A percentile compares a stretch with the other conserved stretches of the same genome.
phyloP scores from a whole-genome alignment of 2,888 invertebrate genomes.

The Plebejus melissa region DNA sequence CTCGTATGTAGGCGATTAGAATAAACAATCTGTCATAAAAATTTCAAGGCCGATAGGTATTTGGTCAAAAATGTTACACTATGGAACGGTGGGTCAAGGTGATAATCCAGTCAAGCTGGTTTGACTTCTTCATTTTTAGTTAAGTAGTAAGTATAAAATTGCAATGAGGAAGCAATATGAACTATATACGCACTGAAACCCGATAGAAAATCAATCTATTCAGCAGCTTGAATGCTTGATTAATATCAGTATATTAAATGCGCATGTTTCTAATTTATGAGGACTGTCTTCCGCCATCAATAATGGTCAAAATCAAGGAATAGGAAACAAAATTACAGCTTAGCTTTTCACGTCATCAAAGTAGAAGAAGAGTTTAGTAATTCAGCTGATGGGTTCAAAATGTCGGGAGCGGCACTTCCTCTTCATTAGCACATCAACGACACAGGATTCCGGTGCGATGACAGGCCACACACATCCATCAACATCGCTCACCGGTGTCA shows the following conservation, averaged over 20 bases:
- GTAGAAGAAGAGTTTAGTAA: constrained; percentile 31
- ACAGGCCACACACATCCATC: constrained; percentile 38
- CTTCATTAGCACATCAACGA: constrained; percentile 44
- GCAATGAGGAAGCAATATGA: neutral
- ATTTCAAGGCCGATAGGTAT: constrained; percentile 7
- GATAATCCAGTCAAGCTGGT: constrained; percentile 4
- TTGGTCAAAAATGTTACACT: constrained; percentile 6
- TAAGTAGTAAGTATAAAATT: neutral
- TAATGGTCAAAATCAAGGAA: neutral
- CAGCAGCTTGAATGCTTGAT: neutral
- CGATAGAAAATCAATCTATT: neutral
- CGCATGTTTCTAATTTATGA: neutral
- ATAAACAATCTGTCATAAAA: constrained; percentile 24
- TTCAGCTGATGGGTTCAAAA: constrained; percentile 45
- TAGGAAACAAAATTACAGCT: neutral
- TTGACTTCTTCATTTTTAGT: neutral
- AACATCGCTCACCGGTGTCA: constrained; percentile 40
- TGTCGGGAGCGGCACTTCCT: constrained; percentile 44
- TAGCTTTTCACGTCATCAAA: neutral
- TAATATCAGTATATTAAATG: neutral
- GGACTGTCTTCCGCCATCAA: neutral
- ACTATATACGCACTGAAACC: neutral
- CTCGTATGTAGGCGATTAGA: neutral
- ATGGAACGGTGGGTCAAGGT: constrained; percentile 3
- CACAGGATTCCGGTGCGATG: constrained; percentile 43